Percentiles rank a stretch among this genome's conserved stretches.
phyloP scores from a whole-genome alignment of 1,140 invertebrate species.

The Drosophila sucinea region DNA sequence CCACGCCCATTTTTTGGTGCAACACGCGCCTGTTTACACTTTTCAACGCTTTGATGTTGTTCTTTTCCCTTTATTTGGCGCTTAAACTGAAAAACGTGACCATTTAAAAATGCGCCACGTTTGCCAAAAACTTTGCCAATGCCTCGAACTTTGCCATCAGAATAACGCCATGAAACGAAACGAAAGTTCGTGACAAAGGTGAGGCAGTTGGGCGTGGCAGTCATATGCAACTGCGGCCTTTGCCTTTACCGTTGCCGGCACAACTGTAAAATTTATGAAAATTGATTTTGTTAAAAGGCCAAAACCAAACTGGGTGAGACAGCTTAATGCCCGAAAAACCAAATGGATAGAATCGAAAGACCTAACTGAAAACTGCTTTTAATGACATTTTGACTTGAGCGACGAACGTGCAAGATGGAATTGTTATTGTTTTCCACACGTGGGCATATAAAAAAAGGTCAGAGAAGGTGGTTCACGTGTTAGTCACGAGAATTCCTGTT shows the following conservation, averaged over 20 bases:
- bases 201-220: slow-evolving; percentile 53
- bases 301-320: slow-evolving; percentile 57
- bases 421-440: slow-evolving; percentile 6
- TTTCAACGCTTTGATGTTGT: slow-evolving; percentile 78
- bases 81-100: slow-evolving; percentile 79
- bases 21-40: slow-evolving; percentile 76
- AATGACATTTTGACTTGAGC: slow-evolving; percentile 67
- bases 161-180: slow-evolving; percentile 12
- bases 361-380: slow-evolving; percentile 27
- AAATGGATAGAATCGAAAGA: slow-evolving; percentile 13
- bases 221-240: slow-evolving; percentile 69
- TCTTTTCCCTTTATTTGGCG: slow-evolving; percentile 48
- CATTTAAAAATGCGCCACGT: slow-evolving; percentile 79
- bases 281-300: slow-evolving; percentile 70
- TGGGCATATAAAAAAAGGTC: slow-evolving; percentile 28
- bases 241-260: neutral
- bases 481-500: slow-evolving; percentile 1
- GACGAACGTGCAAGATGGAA: slow-evolving; percentile 48
- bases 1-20: slow-evolving; percentile 39
- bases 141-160: slow-evolving; percentile 40
- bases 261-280: slow-evolving; percentile 73
- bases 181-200: slow-evolving; percentile 73
- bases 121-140: slow-evolving; percentile 71
- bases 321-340: slow-evolving; percentile 60
- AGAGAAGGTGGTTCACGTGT: slow-evolving; percentile 33